Percentiles rank a stretch among this genome's conserved stretches.
Evolutionary conservation across 1,140 invertebrate species (phyloP).

Genomic region (Rhopalosiphum maidis): DNA sequence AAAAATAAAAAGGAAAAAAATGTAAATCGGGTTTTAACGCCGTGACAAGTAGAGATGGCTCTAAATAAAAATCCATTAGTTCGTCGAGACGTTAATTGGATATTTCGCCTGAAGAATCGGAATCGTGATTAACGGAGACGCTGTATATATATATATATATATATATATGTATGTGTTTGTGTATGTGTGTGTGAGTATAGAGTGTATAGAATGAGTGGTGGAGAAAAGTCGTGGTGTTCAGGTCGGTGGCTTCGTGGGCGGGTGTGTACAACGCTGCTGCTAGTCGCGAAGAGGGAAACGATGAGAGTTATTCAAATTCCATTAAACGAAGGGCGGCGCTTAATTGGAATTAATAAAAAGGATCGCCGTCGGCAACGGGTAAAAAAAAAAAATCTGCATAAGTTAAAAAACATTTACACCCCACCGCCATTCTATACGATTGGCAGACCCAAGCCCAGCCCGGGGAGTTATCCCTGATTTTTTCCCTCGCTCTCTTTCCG

Average conservation of each 20-base stretch:
- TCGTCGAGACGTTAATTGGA: slow-evolving; percentile 55
- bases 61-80: slow-evolving; percentile 58
- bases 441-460: background rate
- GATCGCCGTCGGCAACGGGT: slow-evolving; percentile 5
- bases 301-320: slow-evolving; percentile 57
- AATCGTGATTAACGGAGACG: slow-evolving; percentile 57
- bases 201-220: background rate
- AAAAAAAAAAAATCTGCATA: slow-evolving; percentile 51
- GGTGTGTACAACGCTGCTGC: background rate
- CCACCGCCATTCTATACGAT: background rate
- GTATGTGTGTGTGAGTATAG: background rate
- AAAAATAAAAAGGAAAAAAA: slow-evolving; percentile 43
- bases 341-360: slow-evolving; percentile 55
- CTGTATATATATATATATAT: background rate
- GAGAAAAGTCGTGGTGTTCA: slow-evolving; percentile 25
- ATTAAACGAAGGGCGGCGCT: slow-evolving; percentile 51
- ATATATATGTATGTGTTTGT: no score
- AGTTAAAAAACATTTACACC: slow-evolving; percentile 55
- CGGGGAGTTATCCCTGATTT: slow-evolving; percentile 25
- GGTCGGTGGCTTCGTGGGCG: background rate
- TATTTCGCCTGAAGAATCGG: slow-evolving; percentile 56
- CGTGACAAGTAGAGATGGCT: slow-evolving; percentile 49
- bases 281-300: slow-evolving; percentile 27
- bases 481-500: background rate
- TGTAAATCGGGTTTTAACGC: slow-evolving; percentile 57